A percentile compares a stretch with the other conserved stretches of the same genome.
phyloP scores from a whole-genome alignment of 2,888 invertebrate species.

The Lasioglossum pauxillum region DNA sequence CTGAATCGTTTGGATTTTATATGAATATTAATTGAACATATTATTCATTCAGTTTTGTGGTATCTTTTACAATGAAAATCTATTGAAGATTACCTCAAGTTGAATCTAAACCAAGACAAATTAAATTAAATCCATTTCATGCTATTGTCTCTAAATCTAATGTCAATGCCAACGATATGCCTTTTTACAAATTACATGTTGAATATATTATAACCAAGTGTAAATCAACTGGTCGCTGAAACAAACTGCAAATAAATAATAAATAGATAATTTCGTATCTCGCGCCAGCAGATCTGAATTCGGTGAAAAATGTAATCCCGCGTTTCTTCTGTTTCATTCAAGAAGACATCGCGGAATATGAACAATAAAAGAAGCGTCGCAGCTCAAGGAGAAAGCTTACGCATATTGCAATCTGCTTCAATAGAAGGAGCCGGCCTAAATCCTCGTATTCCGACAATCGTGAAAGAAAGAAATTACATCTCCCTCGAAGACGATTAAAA shows the following conservation, averaged over 20 bases:
- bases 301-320: neutral
- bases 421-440: slow-evolving; percentile 11
- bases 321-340: neutral
- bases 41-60: neutral
- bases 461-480: slow-evolving; percentile 45
- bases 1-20: neutral
- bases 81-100: too few relatives aligned
- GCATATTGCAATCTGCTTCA: neutral
- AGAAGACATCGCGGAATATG: neutral
- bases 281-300: neutral
- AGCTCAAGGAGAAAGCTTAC: neutral
- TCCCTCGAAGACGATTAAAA: slow-evolving; percentile 46
- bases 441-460: slow-evolving; percentile 29
- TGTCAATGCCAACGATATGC: too few relatives aligned
- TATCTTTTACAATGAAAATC: too few relatives aligned
- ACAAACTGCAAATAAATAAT: too few relatives aligned
- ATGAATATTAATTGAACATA: neutral
- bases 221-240: too few relatives aligned
- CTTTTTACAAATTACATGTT: too few relatives aligned
- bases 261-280: neutral
- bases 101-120: too few relatives aligned
- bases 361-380: neutral
- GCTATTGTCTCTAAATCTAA: too few relatives aligned
- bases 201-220: too few relatives aligned
- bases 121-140: too few relatives aligned